These are phyloP conservation scores for Acomys russatus DNA, from an alignment of 2,797 vertebrate species.

Conservation along the genomic window DNA sequence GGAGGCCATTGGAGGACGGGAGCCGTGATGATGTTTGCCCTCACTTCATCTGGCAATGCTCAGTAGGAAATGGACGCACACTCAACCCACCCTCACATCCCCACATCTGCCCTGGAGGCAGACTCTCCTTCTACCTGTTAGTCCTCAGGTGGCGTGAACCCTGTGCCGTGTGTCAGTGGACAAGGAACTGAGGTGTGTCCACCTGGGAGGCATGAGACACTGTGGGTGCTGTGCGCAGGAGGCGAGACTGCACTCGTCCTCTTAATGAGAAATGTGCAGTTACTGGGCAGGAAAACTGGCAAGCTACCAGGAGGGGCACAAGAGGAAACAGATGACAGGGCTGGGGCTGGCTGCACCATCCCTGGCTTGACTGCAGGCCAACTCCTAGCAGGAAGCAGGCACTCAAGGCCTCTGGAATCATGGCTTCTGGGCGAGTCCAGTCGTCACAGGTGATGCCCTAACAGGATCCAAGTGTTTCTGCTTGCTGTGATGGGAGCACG, in stretches of 20 bases:
- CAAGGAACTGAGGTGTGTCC: neutral
- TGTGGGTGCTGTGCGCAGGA: no score
- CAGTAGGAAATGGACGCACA: neutral
- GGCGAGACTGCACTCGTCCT: neutral
- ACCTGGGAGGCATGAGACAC: no score
- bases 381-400: neutral
- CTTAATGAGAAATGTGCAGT: neutral
- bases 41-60: neutral
- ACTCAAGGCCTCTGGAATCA: fast-evolving
- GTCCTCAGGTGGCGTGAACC: neutral
- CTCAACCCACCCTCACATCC: neutral
- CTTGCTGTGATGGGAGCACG: neutral
- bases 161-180: neutral
- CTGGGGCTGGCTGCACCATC: neutral
- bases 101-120: neutral
- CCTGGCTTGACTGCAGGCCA: fast-evolving
- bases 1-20: neutral
- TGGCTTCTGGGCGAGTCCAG: neutral
- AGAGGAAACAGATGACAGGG: neutral
- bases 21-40: fast-evolving
- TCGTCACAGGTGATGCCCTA: fast-evolving
- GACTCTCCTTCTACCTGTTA: neutral
- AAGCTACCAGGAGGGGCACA: no score
- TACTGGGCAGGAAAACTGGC: no score
- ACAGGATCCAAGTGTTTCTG: fast-evolving